Conservation (phyloP, 2,888 invertebrate species). For the Latrodectus elegans region DNA sequence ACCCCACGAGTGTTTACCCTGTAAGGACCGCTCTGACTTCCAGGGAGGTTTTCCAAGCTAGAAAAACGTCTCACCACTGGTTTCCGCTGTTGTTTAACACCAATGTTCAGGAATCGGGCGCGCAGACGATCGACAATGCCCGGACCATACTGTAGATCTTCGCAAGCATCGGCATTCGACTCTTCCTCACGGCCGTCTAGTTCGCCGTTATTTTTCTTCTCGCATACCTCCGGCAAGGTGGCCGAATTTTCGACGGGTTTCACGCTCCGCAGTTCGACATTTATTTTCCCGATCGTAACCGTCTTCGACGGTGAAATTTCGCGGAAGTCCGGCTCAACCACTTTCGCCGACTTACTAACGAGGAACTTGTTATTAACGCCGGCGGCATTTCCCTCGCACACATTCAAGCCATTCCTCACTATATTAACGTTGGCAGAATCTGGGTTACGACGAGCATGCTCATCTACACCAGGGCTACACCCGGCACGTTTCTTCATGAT, state of each 20-base stretch:
- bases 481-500: slow-evolving; percentile 66
- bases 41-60: slow-evolving; percentile 68
- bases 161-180: slow-evolving; percentile 26
- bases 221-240: slow-evolving; percentile 8
- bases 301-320: slow-evolving; percentile 48
- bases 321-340: slow-evolving; percentile 39
- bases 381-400: slow-evolving; percentile 28
- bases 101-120: slow-evolving; percentile 67
- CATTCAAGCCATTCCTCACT: slow-evolving; percentile 36
- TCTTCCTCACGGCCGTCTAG: slow-evolving; percentile 38
- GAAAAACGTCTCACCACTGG: slow-evolving; percentile 64
- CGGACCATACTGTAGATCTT: slow-evolving; percentile 70
- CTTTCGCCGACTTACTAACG: slow-evolving; percentile 43
- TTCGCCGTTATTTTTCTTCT: background rate
- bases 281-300: slow-evolving; percentile 56
- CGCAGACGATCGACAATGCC: slow-evolving; percentile 70
- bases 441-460: slow-evolving; percentile 52
- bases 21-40: slow-evolving; percentile 39
- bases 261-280: slow-evolving; percentile 55
- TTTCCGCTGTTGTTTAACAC: slow-evolving; percentile 40
- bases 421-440: slow-evolving; percentile 50
- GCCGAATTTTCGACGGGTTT: slow-evolving; percentile 14
- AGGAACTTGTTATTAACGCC: slow-evolving; percentile 38
- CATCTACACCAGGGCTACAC: slow-evolving; percentile 22
- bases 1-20: slow-evolving; percentile 36